Conservation (phyloP, 2,888 invertebrate species). For the Ecliptopera silaceata region DNA sequence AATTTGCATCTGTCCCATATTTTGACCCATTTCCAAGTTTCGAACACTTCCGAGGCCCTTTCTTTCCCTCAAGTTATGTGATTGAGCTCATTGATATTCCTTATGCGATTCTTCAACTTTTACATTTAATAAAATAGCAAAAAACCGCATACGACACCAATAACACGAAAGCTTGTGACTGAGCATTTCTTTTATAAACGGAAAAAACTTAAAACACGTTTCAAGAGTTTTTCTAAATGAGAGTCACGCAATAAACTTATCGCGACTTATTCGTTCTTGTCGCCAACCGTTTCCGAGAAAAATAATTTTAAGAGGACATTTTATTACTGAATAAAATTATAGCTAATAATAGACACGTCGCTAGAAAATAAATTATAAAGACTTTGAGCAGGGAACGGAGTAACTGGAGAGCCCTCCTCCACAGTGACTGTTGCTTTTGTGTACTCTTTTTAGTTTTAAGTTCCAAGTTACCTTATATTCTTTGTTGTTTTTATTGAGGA, state of each 20-base stretch:
- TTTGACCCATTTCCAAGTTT: slow-evolving; percentile 35
- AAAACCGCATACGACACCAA: slow-evolving; percentile 47
- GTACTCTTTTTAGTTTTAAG: slow-evolving; percentile 9
- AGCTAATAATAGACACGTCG: slow-evolving; percentile 30
- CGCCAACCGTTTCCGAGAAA: slow-evolving; percentile 24
- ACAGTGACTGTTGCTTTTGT: slow-evolving; percentile 11
- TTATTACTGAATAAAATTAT: slow-evolving; percentile 20
- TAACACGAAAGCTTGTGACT: slow-evolving; percentile 38
- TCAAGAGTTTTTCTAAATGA: slow-evolving; percentile 43
- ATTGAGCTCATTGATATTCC: slow-evolving; percentile 64
- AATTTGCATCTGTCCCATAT: slow-evolving; percentile 58
- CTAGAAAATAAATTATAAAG: slow-evolving; percentile 26
- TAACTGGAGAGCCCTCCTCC: slow-evolving; percentile 22
- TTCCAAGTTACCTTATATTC: not conserved
- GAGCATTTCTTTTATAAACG: slow-evolving; percentile 40
- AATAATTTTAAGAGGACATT: slow-evolving; percentile 31
- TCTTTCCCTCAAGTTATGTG: slow-evolving; percentile 59
- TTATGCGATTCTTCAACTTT: slow-evolving; percentile 49
- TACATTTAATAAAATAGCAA: slow-evolving; percentile 55
- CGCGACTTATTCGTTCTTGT: slow-evolving; percentile 35
- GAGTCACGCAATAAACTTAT: slow-evolving; percentile 47
- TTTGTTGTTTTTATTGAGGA: too few relatives aligned
- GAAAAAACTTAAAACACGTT: slow-evolving; percentile 30
- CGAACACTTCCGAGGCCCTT: slow-evolving; percentile 49
- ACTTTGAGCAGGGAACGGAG: slow-evolving; percentile 12